Evolutionary conservation across 1,140 invertebrate species (phyloP), one percentile per base, ranked within the genome.

Genomic region (Atopsyche davidsoni): DNA sequence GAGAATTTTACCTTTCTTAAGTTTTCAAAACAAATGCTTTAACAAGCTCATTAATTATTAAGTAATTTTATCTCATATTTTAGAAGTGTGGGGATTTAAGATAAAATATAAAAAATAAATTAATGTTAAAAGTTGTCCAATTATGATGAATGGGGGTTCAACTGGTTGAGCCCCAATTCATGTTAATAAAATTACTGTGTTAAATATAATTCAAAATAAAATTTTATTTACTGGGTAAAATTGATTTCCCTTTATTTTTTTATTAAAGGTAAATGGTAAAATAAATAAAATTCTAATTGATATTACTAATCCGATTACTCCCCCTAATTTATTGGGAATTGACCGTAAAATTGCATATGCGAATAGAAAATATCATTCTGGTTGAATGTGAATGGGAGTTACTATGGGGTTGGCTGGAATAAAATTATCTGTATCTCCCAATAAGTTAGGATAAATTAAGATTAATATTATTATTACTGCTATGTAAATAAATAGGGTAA

Each of bases 291-390:
- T 82, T 62, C 75, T 55, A 70, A 83, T 81, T 59, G 77, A 79
- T 65, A 78, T 41, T 42, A 79, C 49, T 68, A 84, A 61, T 11
- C 76, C 77, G 64, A 85, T 72, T 28, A 85, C 82, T 54, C 81
- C 82, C 55, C 80, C 79, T 74, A 85, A 64, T 78, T 87, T 86
- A 75, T 83, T 84, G 45, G 81, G 81, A 59, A 86, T 82, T 51
- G 80, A 79, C 42, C 81, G 82, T 61, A 86, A 58, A 73, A 86
- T 86, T 16, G 82, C 79, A 65, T 86, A 85, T 17, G 81, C 81
- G 76, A 85, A 85, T 74, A 85, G 67, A 67, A 86, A 86, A 67
- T 85, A 85, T 78, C 79, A 85, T 77, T 85, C 82, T 49, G 82
- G 82, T 76, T 85, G 77, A 75, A 86, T 85, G 68, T 84, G 82